Base-by-base conservation (phyloP, 2,888 invertebrate species). In the Frankliniella fusca region DNA sequence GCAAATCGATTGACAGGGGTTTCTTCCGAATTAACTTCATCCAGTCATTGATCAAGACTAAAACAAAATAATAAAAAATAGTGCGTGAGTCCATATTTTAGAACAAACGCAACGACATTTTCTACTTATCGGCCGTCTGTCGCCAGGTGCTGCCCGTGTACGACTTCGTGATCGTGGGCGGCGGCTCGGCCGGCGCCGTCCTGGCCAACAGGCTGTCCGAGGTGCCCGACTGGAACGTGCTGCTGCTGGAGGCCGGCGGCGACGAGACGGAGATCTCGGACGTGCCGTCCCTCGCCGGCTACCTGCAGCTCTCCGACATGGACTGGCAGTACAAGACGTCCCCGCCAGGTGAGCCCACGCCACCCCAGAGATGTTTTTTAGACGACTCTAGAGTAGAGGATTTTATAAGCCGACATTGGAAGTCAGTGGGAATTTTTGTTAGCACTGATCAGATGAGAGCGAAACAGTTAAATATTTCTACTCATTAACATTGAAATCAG, bases 301-400 rank as follows among this genome's bases (percentile, higher is more conserved):
- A 95, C 88, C 91, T 93, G 48, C 96, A 97, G 87, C 91, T 95
- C 83, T 93, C 95, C 38, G 94, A 95, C 54, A 91, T 96, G 87
- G 97, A 97, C 89, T 97, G 97, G 97, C 94, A 96, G 89, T 97
- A 94, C 88, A 94, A 95, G 88, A 97, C 96, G 3, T 88, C 90
- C 76, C 93, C 94, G 8, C 94, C 95, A 0, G 94, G 70, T 27
- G 23, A 76, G 70, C 3, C 23, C 9, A 7, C 70, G n/a, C 15
- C 61, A 61, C 0, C 95, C 0, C 38, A 38, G 38, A 38, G 38
- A 38, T 38, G 5, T 38, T 38, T 38, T 38, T 5, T 38, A 38
- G 38, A 38, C 38, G 38, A 2, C 38, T 38, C 38, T 38, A 38
- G 3, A 38, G 5, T 38, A 38, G n/a, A n/a, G n/a, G n/a, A n/a